phyloP scores from a whole-genome alignment of 2,113 vertebrate species.

The Carassius gibelio region DNA sequence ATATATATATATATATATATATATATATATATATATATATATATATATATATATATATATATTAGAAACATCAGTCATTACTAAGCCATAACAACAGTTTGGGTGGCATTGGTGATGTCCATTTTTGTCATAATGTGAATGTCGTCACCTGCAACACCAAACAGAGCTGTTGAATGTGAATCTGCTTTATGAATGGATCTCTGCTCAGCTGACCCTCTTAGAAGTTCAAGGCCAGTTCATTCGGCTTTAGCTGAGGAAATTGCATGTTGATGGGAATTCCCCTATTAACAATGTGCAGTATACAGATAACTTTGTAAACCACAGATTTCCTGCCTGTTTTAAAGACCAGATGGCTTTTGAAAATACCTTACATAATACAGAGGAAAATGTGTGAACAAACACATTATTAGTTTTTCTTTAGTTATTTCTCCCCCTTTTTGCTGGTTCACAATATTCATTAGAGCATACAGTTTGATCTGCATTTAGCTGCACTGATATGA shows the following conservation, averaged over 20 bases:
- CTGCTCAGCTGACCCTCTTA: background rate
- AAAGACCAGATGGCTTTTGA: background rate
- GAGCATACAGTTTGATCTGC: background rate
- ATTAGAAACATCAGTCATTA: too few species aligned
- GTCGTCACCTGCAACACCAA: too few species aligned
- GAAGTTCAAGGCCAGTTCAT: constrained; percentile 29
- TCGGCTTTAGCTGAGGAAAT: background rate
- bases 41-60: too few species aligned
- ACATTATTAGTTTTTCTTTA: background rate
- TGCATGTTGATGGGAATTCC: constrained; percentile 20
- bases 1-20: too few species aligned
- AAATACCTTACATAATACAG: background rate
- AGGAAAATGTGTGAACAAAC: background rate
- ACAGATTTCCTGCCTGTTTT: background rate
- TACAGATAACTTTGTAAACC: background rate
- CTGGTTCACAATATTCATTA: background rate
- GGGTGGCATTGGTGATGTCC: too few species aligned
- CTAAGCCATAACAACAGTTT: too few species aligned
- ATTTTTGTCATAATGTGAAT: too few species aligned
- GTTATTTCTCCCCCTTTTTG: background rate
- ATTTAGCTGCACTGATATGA: background rate
- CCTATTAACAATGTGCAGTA: constrained; percentile 3
- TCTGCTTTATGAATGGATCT: background rate
- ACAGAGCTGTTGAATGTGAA: background rate
- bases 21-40: too few species aligned